Evolutionary conservation across 2,797 vertebrate species (phyloP).

Genomic region (Euthynnus affinis): DNA sequence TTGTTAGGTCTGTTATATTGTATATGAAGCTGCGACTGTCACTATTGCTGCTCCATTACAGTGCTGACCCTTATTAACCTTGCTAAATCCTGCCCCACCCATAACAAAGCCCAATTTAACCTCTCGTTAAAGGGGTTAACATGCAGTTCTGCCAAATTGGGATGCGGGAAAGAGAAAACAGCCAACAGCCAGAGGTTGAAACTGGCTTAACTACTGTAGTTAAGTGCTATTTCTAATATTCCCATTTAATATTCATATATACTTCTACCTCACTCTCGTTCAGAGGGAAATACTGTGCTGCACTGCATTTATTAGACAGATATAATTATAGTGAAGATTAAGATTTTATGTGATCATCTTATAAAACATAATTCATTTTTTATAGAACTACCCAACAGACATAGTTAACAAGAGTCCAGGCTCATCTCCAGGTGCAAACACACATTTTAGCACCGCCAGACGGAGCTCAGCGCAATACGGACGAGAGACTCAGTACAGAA

Average conservation of each 20-base stretch:
- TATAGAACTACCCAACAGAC: too few relatives aligned
- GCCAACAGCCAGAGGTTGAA: background rate
- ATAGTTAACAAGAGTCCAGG: too few relatives aligned
- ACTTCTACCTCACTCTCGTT: background rate
- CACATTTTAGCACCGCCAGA: too few relatives aligned
- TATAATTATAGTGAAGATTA: background rate
- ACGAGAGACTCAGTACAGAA: too few relatives aligned
- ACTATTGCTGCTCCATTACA: slow-evolving; percentile 9
- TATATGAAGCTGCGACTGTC: background rate
- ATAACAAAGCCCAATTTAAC: slow-evolving; percentile 47
- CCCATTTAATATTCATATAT: background rate
- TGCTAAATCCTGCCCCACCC: slow-evolving; percentile 34
- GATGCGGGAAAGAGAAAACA: background rate
- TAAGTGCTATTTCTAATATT: background rate
- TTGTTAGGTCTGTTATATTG: background rate
- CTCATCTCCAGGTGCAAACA: too few relatives aligned
- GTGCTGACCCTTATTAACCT: slow-evolving; percentile 40
- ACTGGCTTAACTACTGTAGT: too few relatives aligned
- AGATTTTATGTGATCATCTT: background rate
- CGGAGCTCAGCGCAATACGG: too few relatives aligned
- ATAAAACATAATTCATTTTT: too few relatives aligned
- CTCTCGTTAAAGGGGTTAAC: slow-evolving; percentile 23
- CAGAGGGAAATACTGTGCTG: background rate
- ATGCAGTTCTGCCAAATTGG: slow-evolving; percentile 5
- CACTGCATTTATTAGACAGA: background rate